Conservation (phyloP, 2,797 vertebrate species). For the Lithobates sylvaticus region DNA sequence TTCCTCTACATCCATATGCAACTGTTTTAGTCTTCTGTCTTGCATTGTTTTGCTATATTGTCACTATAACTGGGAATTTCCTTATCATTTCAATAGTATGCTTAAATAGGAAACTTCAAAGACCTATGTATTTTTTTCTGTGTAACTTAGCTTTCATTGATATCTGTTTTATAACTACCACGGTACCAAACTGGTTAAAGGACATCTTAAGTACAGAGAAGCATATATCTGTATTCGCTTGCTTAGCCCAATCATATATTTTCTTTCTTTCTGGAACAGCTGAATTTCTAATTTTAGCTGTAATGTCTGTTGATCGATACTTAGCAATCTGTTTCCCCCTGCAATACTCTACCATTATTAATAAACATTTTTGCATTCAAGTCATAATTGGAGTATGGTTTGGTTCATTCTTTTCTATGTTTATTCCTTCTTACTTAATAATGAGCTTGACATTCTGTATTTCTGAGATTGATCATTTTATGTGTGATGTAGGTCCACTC, state of each 20-base stretch:
- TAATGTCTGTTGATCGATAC: constrained; percentile 47
- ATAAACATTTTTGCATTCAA: not conserved
- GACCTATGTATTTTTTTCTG: constrained; percentile 57
- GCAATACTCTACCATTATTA: constrained; percentile 20
- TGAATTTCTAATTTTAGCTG: constrained; percentile 52
- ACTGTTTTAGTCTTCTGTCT: constrained; percentile 36
- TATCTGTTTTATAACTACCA: constrained; percentile 59
- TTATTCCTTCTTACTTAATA: constrained; percentile 5
- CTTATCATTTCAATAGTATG: constrained; percentile 53
- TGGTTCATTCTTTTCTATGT: constrained; percentile 2
- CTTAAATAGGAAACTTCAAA: constrained; percentile 42
- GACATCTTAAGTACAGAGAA: constrained; percentile 47
- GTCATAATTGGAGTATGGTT: constrained; percentile 35
- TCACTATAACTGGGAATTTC: constrained; percentile 53
- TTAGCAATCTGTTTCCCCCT: constrained; percentile 41
- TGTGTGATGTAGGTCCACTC: constrained; percentile 36
- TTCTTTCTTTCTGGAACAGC: constrained; percentile 57
- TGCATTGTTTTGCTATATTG: constrained; percentile 39
- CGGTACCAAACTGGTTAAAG: constrained; percentile 55
- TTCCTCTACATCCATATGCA: not conserved
- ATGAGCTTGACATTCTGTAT: constrained; percentile 1
- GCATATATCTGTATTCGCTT: constrained; percentile 56
- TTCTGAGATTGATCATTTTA: constrained; percentile 39
- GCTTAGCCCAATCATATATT: constrained; percentile 46
- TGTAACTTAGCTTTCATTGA: constrained; percentile 63